These are phyloP conservation scores for Tympanuchus pallidicinctus DNA, from an alignment of 2,113 vertebrate species.

Conservation along the genomic window DNA sequence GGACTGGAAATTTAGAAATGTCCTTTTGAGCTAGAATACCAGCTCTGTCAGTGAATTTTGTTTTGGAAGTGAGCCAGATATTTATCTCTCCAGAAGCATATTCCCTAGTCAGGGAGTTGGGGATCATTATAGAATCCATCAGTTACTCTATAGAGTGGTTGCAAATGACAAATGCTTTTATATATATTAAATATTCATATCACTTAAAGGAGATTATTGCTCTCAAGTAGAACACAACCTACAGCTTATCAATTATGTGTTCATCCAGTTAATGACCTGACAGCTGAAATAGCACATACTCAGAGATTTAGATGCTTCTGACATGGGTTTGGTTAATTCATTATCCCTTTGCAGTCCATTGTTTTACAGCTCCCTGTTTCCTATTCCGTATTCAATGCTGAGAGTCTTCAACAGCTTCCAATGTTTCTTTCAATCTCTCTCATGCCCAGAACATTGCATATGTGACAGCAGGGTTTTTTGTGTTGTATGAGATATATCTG, in stretches of 20 bases:
- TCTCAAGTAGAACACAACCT: not conserved
- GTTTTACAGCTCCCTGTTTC: not conserved
- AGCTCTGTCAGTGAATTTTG: not conserved
- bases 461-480: not conserved
- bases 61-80: not conserved
- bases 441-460: not conserved
- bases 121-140: constrained; percentile 12
- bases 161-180: constrained; percentile 36
- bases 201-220: constrained; percentile 43
- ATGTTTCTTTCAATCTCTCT: not conserved
- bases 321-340: not conserved
- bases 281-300: rapidly evolving
- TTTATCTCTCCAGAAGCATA: not conserved
- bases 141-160: not conserved
- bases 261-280: constrained; percentile 39
- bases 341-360: constrained; percentile 1
- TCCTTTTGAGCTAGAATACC: not conserved
- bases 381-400: not conserved
- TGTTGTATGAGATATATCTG: not conserved
- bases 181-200: constrained; percentile 61
- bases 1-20: not conserved
- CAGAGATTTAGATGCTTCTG: not conserved
- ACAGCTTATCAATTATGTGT: constrained; percentile 47
- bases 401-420: not conserved
- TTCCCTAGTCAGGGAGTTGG: not conserved